Base-by-base conservation (phyloP, 2,113 vertebrate genomes). In the Kryptolebias marmoratus region DNA sequence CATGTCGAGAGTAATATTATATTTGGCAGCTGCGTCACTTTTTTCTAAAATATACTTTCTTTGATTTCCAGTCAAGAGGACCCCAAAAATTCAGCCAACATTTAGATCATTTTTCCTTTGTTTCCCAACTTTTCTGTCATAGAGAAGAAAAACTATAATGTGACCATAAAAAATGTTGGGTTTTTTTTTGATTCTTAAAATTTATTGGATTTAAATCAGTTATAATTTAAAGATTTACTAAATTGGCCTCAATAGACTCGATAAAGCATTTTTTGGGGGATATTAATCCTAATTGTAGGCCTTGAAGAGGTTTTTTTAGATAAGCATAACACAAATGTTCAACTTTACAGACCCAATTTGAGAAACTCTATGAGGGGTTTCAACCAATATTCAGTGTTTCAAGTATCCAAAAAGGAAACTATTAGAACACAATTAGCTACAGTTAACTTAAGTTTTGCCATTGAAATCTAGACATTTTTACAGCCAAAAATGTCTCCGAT, bases 21-120 rank as follows among this genome's bases (percentile, higher is more conserved):
- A 83, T 75, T 83, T 91, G 90, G 89, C 91, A 89, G 88, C 64
- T 87, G 73, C 75, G 83, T 87, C 69, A 85, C 54, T 66, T 85
- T 87, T 89, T 84, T 76, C 63, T 64, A 60, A 85, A 86, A 84
- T 81, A 77, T 78, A 60, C 82, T 85, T 87, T 79, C 66, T 88
- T 89, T 90, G 81, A 92, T 85, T 87, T 81, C 36, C 64, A 85
- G 70, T 81, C 66, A 77, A 82, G 85, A 85, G 80, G 67, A 71
- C 79, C 30, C 39, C 68, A 56, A 59, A 67, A 45, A 73, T 66
- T 84, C 47, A 31, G 5, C 48, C 71, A 79, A 75, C 77, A 63
- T 80, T 87, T 65, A 18, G 9, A 70, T 77, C n/a, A n/a, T 56
- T 64, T 75, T 73, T 60, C 56, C 59, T 71, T 70, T 83, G 56